phyloP scores from a whole-genome alignment of 1,140 invertebrate species.

The Metaphire vulgaris region DNA sequence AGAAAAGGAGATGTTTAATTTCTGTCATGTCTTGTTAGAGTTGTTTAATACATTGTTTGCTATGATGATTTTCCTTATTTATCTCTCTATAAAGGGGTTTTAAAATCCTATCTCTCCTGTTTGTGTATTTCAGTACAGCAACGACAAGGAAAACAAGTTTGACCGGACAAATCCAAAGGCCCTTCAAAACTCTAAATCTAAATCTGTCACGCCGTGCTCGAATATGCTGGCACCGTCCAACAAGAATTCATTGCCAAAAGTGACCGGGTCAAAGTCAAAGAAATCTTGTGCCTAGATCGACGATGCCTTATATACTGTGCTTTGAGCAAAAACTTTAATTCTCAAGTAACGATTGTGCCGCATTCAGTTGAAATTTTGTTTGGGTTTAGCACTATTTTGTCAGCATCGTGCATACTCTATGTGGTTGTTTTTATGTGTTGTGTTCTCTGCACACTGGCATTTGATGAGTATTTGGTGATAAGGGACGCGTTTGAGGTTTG shows the following conservation, averaged over 20 bases:
- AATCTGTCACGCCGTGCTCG: neutral
- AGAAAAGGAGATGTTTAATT: too few species aligned
- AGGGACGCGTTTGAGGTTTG: too few species aligned
- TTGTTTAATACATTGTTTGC: neutral
- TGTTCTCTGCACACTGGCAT: too few species aligned
- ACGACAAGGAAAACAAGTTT: neutral
- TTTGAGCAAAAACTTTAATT: too few species aligned
- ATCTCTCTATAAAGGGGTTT: neutral
- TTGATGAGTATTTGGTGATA: too few species aligned
- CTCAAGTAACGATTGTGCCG: too few species aligned
- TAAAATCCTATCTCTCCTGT: neutral
- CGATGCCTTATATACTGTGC: too few species aligned
- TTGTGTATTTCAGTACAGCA: neutral
- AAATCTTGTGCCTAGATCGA: too few species aligned
- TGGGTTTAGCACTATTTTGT: too few species aligned
- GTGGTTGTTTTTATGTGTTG: too few species aligned
- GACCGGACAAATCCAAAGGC: neutral
- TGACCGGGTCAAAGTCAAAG: neutral
- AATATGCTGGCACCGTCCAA: neutral
- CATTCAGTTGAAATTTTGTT: too few species aligned
- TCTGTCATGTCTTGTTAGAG: neutral
- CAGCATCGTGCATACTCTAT: too few species aligned
- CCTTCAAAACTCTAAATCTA: neutral
- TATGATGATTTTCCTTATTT: neutral
- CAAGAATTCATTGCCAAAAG: neutral